Evolutionary conservation across 2,113 vertebrate genomes (phyloP), one percentile per base, ranked within the genome.

Genomic region (Nothoprocta pentlandii): DNA sequence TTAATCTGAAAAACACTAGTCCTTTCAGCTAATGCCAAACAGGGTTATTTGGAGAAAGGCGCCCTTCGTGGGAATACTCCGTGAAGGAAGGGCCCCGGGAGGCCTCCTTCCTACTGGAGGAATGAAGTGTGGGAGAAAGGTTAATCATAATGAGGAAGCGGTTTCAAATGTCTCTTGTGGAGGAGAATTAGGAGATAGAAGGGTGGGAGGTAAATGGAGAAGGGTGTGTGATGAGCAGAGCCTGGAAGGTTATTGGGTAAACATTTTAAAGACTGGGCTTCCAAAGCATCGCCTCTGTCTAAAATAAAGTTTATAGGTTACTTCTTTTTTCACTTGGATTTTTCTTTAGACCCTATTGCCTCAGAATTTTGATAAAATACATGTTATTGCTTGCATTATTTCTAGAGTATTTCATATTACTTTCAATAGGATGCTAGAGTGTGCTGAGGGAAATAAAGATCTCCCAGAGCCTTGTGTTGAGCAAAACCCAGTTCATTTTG

Each of bases 301-400:
- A 41, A 41, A 75, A 21, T 30, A 17, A 47, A 20, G 28, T 30
- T 14, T 9, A 5, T 14, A 34, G 28, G 8, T 30, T 53, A 53
- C 22, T 64, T 30, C 69, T 61, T 63, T 42, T 34, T n/a, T 12
- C 12, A 7, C 17, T 54, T 61, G 53, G 5, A 4, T 39, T 79
- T 90, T 61, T 3, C 12, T 30, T 41, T 47, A 67, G 23, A 68
- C 34, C 30, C 46, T 56, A 1, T 41, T 49, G 26, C 32, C 6
- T 10, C 8, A 14, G 67, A 32, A 34, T 67, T 61, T 34, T 74
- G 53, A 11, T 68, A 80, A 54, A 85, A 53, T 12, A 2, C 23
- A 11, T 0, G 0, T 47, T 47, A 47, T 4, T 47, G 20, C 47
- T 47, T 78, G 58, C 39, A 16, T 53, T 46, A 59, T 30, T 25